Percentiles rank a stretch among this genome's conserved stretches.
phyloP scores from a whole-genome alignment of 2,888 invertebrate species.

The Fragum fragum region DNA sequence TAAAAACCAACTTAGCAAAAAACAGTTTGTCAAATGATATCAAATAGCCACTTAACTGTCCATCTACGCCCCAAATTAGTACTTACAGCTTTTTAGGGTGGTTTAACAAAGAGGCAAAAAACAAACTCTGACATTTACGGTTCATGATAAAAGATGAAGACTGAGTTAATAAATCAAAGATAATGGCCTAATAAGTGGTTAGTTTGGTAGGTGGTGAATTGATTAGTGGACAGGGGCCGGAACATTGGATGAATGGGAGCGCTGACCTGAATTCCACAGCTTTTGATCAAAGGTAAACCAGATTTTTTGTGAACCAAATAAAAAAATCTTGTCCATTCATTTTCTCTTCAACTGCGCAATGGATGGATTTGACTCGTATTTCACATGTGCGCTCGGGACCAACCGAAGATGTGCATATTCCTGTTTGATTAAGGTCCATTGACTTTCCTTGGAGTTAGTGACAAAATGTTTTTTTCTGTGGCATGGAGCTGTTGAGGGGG shows the following conservation, averaged over 20 bases:
- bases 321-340: too few relatives aligned
- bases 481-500: too few relatives aligned
- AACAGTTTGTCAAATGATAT: background rate
- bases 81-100: background rate
- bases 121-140: constrained; percentile 20
- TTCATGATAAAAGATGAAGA: constrained; percentile 16
- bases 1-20: too few relatives aligned
- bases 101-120: background rate
- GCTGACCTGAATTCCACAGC: constrained; percentile 5
- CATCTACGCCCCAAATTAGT: constrained; percentile 18
- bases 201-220: constrained; percentile 11
- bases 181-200: constrained; percentile 25
- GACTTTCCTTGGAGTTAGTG: too few relatives aligned
- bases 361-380: too few relatives aligned
- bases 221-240: constrained; percentile 8
- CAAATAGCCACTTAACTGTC: constrained; percentile 25
- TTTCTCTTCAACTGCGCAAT: too few relatives aligned
- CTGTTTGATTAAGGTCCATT: too few relatives aligned
- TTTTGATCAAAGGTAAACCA: constrained; percentile 16
- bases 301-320: too few relatives aligned
- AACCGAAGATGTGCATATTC: too few relatives aligned
- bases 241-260: background rate
- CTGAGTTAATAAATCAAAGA: constrained; percentile 23
- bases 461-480: too few relatives aligned
- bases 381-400: too few relatives aligned